Evolutionary conservation across 92 coral and sea anemone species (phyloP).

Genomic region (Desmophyllum pertusum): DNA sequence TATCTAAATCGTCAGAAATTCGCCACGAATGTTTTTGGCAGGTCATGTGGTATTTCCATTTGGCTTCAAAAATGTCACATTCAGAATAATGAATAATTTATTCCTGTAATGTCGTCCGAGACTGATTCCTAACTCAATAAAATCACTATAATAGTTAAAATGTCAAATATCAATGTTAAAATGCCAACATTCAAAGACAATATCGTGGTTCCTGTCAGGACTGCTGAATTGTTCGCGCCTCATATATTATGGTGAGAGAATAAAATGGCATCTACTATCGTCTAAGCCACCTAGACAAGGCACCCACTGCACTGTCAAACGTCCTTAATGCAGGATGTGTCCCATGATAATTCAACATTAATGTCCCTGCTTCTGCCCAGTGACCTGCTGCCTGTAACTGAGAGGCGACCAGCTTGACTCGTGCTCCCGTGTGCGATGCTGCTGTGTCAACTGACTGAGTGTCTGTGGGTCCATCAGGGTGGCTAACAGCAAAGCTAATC

Average conservation of each 20-base stretch:
- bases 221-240: neutral
- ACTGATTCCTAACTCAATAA: too few relatives aligned
- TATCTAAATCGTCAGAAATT: neutral
- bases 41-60: too few relatives aligned
- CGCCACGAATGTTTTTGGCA: too few relatives aligned
- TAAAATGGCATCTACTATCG: constrained; percentile 38
- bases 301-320: constrained; percentile 80
- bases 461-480: constrained; percentile 44
- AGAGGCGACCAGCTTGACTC: constrained; percentile 73
- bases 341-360: constrained; percentile 65
- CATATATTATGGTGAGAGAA: neutral
- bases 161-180: neutral
- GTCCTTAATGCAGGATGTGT: constrained; percentile 87
- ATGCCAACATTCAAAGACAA: neutral
- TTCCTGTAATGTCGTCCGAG: too few relatives aligned
- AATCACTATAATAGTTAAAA: neutral
- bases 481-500: constrained; percentile 57
- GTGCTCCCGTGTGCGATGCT: constrained; percentile 54
- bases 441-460: constrained; percentile 37
- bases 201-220: neutral
- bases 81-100: too few relatives aligned
- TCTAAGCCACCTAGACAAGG: constrained; percentile 79
- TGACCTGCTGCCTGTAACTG: constrained; percentile 86
- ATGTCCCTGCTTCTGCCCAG: constrained; percentile 86
- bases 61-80: too few relatives aligned